Evolutionary conservation across 2,888 invertebrate species (phyloP), one percentile per base, ranked within the genome.

Genomic region (Cotesia congregata): DNA sequence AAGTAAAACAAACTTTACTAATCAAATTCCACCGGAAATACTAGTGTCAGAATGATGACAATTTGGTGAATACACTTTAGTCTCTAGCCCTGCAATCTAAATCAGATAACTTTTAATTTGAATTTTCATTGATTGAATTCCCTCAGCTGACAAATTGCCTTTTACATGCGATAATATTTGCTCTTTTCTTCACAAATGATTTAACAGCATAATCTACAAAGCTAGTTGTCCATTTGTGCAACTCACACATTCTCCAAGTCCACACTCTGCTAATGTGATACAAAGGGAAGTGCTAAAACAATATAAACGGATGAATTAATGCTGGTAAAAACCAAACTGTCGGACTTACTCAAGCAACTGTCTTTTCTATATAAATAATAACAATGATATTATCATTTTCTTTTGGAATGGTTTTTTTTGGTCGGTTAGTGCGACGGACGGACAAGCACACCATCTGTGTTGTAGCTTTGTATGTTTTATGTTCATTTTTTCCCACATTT

Each of bases 1-100:
- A 59, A 59, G 40, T 72, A 61, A 20, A 30, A 15, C 62, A 30
- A 67, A 73, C 67, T 73, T 73, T 67, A 65, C 40, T 65, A 73
- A 67, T 67, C 50, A 67, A 73, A 67, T 67, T 72, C 50, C 38
- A 17, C 6, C 12, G 59, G 38, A 38, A 73, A 50, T 20, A 20
- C 30, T 67, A 41, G 41, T 67, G 67, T 65, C 20, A 41, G 7
- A 40, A 15, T 67, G 50, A 50, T 50, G 72, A 64, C 70, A 72
- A 62, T 38, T 15, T 9, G 61, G 17, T 40, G 12, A 73, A 9
- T 64, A 40, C 20, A 38, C 30, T 30, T 30, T 30, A 30, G 30
- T 30, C 30, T 30, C 30, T 30, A 30, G 30, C 3, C 30, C 30
- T 30, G 30, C 30, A 30, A 30, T 30, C 30, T 30, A 30, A 4